phyloP scores from a whole-genome alignment of 2,113 vertebrate species.

The Hemibagrus wyckioides region DNA sequence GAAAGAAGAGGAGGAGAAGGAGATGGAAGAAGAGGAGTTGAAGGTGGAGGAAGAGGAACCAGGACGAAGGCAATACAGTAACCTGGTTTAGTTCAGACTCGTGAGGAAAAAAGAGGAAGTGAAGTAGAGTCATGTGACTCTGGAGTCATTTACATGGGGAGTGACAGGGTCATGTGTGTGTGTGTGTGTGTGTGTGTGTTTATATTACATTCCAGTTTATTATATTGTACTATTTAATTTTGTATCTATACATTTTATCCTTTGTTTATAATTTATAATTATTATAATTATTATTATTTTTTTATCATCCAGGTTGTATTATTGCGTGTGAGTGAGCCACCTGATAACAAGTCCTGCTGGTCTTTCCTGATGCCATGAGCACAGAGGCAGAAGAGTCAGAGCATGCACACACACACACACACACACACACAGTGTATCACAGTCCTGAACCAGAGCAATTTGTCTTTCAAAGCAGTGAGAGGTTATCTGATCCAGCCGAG shows the following conservation, averaged over 20 bases:
- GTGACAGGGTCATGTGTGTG: neutral
- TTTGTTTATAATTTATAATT: neutral
- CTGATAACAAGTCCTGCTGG: neutral
- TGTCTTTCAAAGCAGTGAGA: conserved; percentile 33
- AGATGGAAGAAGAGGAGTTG: no score
- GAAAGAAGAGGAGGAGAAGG: no score
- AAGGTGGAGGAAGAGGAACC: no score
- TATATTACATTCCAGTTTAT: neutral
- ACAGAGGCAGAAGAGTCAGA: neutral
- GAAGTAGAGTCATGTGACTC: no score
- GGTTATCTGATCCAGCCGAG: conserved; percentile 16
- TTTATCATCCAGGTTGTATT: no score
- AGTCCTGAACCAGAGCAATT: neutral
- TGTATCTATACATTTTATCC: neutral
- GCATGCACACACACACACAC: conserved; percentile 8
- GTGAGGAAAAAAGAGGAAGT: no score
- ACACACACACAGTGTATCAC: neutral
- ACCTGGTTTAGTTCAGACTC: no score
- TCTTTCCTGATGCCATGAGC: neutral
- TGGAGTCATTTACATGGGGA: neutral
- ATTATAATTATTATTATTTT: no score
- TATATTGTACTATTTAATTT: neutral
- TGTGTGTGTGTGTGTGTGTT: neutral
- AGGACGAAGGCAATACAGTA: no score
- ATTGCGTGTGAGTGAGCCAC: no score